Conservation (phyloP, 2,888 invertebrate genomes). For the Saturnia japonica region DNA sequence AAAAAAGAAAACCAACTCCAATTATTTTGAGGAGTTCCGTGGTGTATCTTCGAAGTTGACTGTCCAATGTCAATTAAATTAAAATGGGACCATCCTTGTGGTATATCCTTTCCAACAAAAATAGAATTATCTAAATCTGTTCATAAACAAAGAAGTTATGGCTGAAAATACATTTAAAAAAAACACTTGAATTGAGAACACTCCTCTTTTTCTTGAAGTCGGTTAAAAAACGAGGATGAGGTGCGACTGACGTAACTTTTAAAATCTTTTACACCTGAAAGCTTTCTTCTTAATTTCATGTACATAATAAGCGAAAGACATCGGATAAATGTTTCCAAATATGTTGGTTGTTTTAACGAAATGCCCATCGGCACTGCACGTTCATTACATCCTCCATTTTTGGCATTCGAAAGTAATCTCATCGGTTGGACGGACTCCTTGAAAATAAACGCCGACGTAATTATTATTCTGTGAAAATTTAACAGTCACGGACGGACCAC, state of each 20-base stretch:
- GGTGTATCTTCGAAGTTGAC: too few species aligned
- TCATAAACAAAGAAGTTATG: too few species aligned
- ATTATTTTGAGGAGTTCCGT: too few species aligned
- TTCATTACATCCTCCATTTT: slow-evolving; percentile 12
- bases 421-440: slow-evolving; percentile 15
- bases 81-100: too few species aligned
- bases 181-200: too few species aligned
- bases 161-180: too few species aligned
- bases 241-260: neutral
- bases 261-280: neutral
- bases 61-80: too few species aligned
- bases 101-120: too few species aligned
- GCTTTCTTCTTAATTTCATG: neutral
- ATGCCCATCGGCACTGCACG: slow-evolving; percentile 2
- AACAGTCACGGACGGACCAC: slow-evolving; percentile 4
- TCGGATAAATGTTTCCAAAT: neutral
- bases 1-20: too few species aligned
- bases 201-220: too few species aligned
- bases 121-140: too few species aligned
- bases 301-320: slow-evolving; percentile 8
- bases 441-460: neutral
- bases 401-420: slow-evolving; percentile 15
- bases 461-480: slow-evolving; percentile 13
- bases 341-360: slow-evolving; percentile 5
- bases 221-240: neutral